Conservation (phyloP, 2,888 invertebrate genomes). For the Seladonia tumulorum region DNA sequence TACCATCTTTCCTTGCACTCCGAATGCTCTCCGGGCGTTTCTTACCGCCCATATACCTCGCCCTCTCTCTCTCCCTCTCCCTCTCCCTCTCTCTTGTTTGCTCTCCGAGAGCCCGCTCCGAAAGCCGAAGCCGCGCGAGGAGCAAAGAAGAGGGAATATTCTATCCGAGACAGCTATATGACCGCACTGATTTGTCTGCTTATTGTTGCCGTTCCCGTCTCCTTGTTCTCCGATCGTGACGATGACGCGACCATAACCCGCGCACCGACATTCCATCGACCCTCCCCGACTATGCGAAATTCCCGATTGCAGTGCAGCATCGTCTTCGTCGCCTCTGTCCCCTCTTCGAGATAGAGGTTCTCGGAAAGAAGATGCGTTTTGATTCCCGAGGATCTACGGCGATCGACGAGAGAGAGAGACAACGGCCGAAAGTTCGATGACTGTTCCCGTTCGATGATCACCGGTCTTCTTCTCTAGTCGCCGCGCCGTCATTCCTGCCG, state of each 20-base stretch:
- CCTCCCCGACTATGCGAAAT: neutral
- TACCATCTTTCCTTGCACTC: conserved; percentile 82
- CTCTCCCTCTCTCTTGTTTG: neutral
- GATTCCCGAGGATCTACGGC: neutral
- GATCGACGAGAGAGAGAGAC: neutral
- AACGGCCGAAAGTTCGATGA: conserved; percentile 1
- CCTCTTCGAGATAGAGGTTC: neutral
- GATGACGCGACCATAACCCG: conserved; percentile 57
- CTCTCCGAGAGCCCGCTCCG: neutral
- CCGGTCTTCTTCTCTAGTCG: neutral
- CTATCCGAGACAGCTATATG: conserved; percentile 74
- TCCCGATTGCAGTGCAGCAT: neutral
- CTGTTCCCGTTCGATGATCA: conserved; percentile 26
- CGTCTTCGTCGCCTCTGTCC: neutral
- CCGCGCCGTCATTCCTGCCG: neutral
- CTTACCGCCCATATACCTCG: conserved; percentile 73
- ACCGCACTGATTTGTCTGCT: conserved; percentile 75
- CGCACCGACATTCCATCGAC: conserved; percentile 6
- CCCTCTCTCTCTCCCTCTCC: conserved; percentile 18
- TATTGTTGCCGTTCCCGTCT: conserved; percentile 72
- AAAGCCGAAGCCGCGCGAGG: conserved; percentile 10
- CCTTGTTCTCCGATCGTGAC: conserved; percentile 65
- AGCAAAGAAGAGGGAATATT: conserved; percentile 61
- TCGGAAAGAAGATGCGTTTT: neutral
- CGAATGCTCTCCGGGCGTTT: conserved; percentile 76